These are phyloP conservation scores for Stratiomys singularior DNA, from an alignment of 2,888 invertebrate species.

Conservation along the genomic window DNA sequence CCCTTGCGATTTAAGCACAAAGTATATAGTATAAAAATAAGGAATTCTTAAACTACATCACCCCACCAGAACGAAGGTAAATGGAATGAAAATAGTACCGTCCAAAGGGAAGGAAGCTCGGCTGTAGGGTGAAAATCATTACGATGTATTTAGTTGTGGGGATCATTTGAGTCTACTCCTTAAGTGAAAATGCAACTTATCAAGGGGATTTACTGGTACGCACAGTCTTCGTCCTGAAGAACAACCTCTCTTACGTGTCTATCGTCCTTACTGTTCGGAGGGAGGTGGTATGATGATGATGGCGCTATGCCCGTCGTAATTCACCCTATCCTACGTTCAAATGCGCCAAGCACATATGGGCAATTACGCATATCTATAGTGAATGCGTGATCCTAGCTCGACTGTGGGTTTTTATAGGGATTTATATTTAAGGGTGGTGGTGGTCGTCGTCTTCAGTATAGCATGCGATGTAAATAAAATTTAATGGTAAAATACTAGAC, in stretches of 20 bases:
- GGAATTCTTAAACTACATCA: not conserved
- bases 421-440: not conserved
- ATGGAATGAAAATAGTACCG: not conserved
- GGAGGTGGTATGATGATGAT: not conserved
- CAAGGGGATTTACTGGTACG: slow-evolving; percentile 41
- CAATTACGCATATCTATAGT: slow-evolving; percentile 36
- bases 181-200: slow-evolving; percentile 46
- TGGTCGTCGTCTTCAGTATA: not conserved
- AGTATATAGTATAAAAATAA: not conserved
- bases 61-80: not conserved
- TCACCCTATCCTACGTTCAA: not conserved
- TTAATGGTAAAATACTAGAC: not conserved
- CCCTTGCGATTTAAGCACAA: not conserved
- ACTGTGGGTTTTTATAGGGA: not conserved
- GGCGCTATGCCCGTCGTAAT: not conserved
- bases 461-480: not conserved
- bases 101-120: not conserved
- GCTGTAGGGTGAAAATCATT: slow-evolving; percentile 21
- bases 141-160: slow-evolving; percentile 32
- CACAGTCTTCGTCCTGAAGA: not conserved
- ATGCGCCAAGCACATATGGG: slow-evolving; percentile 40
- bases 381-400: not conserved
- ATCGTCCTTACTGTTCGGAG: not conserved
- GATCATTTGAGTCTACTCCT: slow-evolving; percentile 26
- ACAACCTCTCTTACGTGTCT: not conserved